phyloP scores from a whole-genome alignment of 2,888 invertebrate species.

The Arge pagana region DNA sequence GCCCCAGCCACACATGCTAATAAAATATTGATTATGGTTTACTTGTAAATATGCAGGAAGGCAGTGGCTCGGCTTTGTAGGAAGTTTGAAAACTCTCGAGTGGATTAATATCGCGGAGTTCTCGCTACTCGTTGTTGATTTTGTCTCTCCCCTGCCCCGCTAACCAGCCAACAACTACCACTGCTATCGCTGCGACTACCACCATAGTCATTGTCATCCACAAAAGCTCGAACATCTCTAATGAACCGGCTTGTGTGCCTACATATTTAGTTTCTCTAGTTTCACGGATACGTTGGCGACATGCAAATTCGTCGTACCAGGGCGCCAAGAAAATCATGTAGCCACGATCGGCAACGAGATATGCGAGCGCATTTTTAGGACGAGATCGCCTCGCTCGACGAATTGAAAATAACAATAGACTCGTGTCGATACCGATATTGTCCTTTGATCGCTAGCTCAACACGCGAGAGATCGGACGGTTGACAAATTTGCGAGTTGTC shows the following conservation, averaged over 20 bases:
- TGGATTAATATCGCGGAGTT: slow-evolving; percentile 59
- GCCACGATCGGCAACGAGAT: no score
- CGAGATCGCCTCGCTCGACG: no score
- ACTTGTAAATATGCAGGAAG: slow-evolving; percentile 49
- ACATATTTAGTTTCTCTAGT: slow-evolving; percentile 48
- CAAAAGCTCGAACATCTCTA: slow-evolving; percentile 57
- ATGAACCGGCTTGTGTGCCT: slow-evolving; percentile 59
- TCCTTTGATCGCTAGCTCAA: no score
- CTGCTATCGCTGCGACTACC: slow-evolving; percentile 38
- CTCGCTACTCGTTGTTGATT: slow-evolving; percentile 59
- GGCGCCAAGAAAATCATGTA: no score
- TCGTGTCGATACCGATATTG: no score
- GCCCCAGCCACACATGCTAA: slow-evolving; percentile 32
- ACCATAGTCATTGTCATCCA: slow-evolving; percentile 38
- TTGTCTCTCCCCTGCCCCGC: slow-evolving; percentile 54
- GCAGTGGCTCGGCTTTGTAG: slow-evolving; percentile 52
- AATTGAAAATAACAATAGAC: no score
- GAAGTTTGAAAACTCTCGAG: slow-evolving; percentile 59
- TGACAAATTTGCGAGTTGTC: no score
- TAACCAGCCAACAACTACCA: slow-evolving; percentile 33
- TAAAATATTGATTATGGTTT: slow-evolving; percentile 57
- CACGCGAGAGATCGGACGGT: no score
- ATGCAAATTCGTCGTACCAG: slow-evolving; percentile 21
- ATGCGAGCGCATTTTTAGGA: no score
- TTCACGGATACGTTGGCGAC: slow-evolving; percentile 10